Evolutionary conservation across 2,113 vertebrate species (phyloP).

Genomic region (Malurus elegans): DNA sequence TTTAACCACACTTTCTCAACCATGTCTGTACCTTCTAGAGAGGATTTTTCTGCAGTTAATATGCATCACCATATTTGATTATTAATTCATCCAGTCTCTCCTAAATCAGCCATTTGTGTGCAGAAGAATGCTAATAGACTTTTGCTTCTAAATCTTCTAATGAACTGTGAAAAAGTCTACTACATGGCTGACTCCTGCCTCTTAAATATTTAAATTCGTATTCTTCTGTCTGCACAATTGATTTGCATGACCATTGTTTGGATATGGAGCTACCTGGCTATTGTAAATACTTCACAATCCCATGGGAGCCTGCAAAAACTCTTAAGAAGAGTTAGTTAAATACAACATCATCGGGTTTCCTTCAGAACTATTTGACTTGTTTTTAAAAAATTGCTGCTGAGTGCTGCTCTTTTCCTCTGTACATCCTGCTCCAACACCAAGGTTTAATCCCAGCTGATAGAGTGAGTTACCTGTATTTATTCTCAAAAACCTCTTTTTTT

Average conservation of each 20-base stretch:
- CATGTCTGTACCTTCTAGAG: neutral
- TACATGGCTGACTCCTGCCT: constrained; percentile 40
- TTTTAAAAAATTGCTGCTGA: neutral
- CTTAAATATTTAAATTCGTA: constrained; percentile 48
- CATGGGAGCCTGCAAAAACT: neutral
- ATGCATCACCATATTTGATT: constrained; percentile 49
- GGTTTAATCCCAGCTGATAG: neutral
- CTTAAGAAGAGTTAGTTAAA: neutral
- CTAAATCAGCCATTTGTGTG: constrained; percentile 58
- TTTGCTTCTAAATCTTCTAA: constrained; percentile 51
- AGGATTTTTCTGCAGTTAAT: constrained; percentile 45
- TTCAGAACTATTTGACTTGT: neutral
- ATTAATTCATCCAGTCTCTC: constrained; percentile 62
- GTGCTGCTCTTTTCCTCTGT: neutral
- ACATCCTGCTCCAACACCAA: rapidly evolving
- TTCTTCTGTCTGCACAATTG: neutral
- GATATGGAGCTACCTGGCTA: neutral
- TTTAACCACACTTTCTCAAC: neutral
- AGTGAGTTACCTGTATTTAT: neutral
- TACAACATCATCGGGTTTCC: neutral
- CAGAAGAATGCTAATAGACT: constrained; percentile 60
- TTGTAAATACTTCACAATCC: neutral
- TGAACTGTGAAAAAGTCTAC: constrained; percentile 23
- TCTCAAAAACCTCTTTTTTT: neutral
- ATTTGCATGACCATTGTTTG: neutral